Conservation (phyloP, 2,797 vertebrate species). For the Diglossa cyanea region DNA sequence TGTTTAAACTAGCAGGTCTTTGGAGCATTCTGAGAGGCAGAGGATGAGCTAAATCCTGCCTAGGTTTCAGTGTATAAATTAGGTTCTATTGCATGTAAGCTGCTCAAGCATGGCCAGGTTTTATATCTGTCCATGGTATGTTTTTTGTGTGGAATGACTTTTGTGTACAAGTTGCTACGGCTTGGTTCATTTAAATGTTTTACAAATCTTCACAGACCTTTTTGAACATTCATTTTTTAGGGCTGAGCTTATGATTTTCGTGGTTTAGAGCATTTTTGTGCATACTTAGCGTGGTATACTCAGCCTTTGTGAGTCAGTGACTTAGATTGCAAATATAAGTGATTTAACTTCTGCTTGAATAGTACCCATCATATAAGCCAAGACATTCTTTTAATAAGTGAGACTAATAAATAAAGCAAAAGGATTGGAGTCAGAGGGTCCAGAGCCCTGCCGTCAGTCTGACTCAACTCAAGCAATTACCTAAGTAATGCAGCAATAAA, state of each 20-base stretch:
- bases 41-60: background rate
- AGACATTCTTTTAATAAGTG: conserved; percentile 43
- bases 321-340: conserved; percentile 21
- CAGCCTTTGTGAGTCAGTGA: background rate
- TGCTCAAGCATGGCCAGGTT: background rate
- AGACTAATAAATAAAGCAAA: conserved; percentile 51
- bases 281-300: background rate
- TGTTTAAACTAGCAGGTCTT: background rate
- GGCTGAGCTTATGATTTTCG: background rate
- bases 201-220: background rate
- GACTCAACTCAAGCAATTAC: conserved; percentile 50
- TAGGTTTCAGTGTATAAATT: background rate
- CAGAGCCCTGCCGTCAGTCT: conserved; percentile 27
- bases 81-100: background rate
- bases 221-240: background rate
- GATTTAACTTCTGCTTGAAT: conserved; percentile 26
- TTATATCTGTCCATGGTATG: fast-evolving
- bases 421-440: conserved; percentile 19
- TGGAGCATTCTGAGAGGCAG: background rate
- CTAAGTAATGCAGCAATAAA: conserved; percentile 56
- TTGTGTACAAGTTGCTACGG: background rate
- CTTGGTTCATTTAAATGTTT: background rate
- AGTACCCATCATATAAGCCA: conserved; percentile 8
- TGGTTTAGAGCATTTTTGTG: background rate
- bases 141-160: background rate